Evolutionary conservation across 2,797 vertebrate genomes (phyloP).

Genomic region (Myotis daubentonii): DNA sequence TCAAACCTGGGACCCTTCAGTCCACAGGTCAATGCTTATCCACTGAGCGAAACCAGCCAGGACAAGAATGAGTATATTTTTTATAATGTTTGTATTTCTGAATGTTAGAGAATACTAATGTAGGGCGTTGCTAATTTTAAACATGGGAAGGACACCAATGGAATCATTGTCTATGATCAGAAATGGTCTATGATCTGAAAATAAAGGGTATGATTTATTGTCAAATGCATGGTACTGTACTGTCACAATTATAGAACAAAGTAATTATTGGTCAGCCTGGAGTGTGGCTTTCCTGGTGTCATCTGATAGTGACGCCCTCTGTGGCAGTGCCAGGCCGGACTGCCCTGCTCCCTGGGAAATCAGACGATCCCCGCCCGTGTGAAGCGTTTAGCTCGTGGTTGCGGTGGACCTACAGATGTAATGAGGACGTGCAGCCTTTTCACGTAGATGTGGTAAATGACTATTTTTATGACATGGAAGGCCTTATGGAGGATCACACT

Average conservation of each 20-base stretch:
- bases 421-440: not conserved
- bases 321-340: not conserved
- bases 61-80: constrained; percentile 66
- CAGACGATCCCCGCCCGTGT: not conserved
- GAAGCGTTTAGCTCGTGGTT: fast-evolving
- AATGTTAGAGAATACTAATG: not conserved
- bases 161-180: not conserved
- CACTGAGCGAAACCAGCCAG: not conserved
- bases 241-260: no score
- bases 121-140: constrained; percentile 3
- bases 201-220: not conserved
- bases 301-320: fast-evolving
- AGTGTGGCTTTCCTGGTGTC: not conserved
- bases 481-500: not conserved
- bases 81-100: constrained; percentile 65
- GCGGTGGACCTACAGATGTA: not conserved
- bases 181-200: not conserved
- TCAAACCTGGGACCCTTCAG: not conserved
- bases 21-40: not conserved
- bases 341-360: not conserved
- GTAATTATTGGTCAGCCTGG: not conserved
- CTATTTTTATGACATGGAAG: not conserved
- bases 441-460: not conserved
- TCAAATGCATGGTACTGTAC: not conserved
- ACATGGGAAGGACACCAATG: not conserved